Percentiles rank a stretch among this genome's conserved stretches.
These are phyloP conservation scores for Meliscaeva auricollis DNA, from an alignment of 2,888 invertebrate genomes.

Conservation along the genomic window DNA sequence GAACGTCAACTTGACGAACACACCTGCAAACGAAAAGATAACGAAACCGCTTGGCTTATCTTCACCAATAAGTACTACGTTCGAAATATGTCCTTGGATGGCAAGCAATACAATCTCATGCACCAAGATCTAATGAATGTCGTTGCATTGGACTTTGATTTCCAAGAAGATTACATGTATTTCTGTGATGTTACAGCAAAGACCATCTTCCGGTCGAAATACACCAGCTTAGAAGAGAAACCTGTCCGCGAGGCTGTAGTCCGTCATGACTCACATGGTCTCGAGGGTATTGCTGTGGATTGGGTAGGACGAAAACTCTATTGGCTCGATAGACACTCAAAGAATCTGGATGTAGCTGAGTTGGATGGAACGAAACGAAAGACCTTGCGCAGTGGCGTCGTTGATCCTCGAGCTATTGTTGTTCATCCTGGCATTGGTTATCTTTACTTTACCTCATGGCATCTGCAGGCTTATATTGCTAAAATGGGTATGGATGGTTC, in stretches of 20 bases:
- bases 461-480: conserved; percentile 97
- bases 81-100: conserved; percentile 97
- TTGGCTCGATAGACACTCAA: conserved; percentile 97
- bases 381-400: conserved; percentile 94
- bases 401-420: conserved; percentile 97
- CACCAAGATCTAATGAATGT: conserved; percentile 98
- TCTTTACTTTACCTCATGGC: conserved; percentile 98
- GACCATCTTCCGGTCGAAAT: conserved; percentile 93
- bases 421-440: conserved; percentile 97
- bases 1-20: conserved; percentile 94
- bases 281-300: conserved; percentile 99
- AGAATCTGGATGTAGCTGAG: conserved; percentile 97
- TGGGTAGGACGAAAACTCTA: conserved; percentile 98
- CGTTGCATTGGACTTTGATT: conserved; percentile 97
- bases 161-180: conserved; percentile 93
- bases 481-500: conserved; percentile 99
- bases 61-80: conserved; percentile 99
- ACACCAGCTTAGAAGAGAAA: conserved; percentile 85
- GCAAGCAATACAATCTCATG: conserved; percentile 92
- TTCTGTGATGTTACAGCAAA: conserved; percentile 98
- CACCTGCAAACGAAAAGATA: conserved; percentile 95
- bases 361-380: conserved; percentile 96
- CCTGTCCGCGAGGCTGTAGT: conserved; percentile 93
- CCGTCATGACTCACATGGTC: conserved; percentile 96
- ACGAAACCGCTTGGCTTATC: conserved; percentile 92